phyloP scores from a whole-genome alignment of 2,888 invertebrate genomes.

The Oxystoma pomonae region DNA sequence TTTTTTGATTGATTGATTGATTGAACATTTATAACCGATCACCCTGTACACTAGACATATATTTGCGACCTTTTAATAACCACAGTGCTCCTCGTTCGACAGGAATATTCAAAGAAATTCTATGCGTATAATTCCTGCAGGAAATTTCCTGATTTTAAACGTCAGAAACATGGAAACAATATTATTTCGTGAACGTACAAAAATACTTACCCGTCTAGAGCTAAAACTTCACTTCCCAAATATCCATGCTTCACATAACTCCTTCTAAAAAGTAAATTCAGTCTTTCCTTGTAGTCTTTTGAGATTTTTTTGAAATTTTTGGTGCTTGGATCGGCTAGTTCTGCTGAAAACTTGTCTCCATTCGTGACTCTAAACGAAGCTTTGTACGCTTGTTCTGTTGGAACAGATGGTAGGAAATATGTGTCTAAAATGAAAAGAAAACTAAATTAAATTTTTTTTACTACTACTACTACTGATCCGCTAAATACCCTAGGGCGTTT shows the following conservation, averaged over 20 bases:
- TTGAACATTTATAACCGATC: no score
- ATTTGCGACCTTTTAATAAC: no score
- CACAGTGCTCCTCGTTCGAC: no score
- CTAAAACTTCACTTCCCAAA: conserved; percentile 74
- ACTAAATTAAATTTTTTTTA: not conserved
- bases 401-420: conserved; percentile 66
- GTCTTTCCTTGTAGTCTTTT: conserved; percentile 68
- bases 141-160: no score
- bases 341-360: conserved; percentile 66
- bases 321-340: conserved; percentile 63
- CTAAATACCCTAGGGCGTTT: no score
- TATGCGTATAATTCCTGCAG: no score
- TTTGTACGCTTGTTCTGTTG: conserved; percentile 77
- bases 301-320: conserved; percentile 69
- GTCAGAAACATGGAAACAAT: no score
- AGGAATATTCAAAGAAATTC: no score
- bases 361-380: conserved; percentile 71
- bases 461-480: no score
- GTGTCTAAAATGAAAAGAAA: conserved; percentile 57
- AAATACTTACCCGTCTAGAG: conserved; percentile 80
- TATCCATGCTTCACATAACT: conserved; percentile 74
- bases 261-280: conserved; percentile 69
- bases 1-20: no score
- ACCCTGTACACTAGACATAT: no score
- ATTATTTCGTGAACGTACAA: no score